A percentile compares a stretch with the other conserved stretches of the same genome.
These are phyloP conservation scores for Leptura quadrifasciata DNA, from an alignment of 2,888 invertebrate genomes.

Conservation along the genomic window DNA sequence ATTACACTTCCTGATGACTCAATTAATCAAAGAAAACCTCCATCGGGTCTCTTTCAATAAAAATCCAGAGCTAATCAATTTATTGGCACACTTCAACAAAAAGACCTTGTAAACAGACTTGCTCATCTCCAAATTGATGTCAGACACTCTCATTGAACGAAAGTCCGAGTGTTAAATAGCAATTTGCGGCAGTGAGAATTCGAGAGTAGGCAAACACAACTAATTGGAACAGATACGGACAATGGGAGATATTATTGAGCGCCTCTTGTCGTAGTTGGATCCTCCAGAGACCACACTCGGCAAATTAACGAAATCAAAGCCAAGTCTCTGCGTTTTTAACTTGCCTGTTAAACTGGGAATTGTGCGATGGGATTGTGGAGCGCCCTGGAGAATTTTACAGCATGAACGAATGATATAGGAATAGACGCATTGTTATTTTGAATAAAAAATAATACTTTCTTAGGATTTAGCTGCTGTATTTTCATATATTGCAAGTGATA, in stretches of 20 bases:
- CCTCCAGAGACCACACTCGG: slow-evolving; percentile 30
- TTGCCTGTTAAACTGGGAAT: slow-evolving; percentile 14
- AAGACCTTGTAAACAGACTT: slow-evolving; percentile 23
- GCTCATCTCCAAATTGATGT: slow-evolving; percentile 34
- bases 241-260: slow-evolving; percentile 43
- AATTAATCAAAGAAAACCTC: slow-evolving; percentile 28
- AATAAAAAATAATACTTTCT: background rate
- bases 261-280: slow-evolving; percentile 32
- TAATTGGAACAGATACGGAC: slow-evolving; percentile 49
- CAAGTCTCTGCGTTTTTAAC: slow-evolving; percentile 32
- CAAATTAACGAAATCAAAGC: slow-evolving; percentile 49
- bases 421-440: background rate
- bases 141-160: slow-evolving; percentile 28
- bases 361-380: background rate
- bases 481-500: too few species aligned
- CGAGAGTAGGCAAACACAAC: slow-evolving; percentile 47
- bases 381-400: background rate
- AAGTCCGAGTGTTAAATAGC: slow-evolving; percentile 42
- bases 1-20: background rate
- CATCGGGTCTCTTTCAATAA: slow-evolving; percentile 15
- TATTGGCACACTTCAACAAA: slow-evolving; percentile 31
- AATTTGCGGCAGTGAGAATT: slow-evolving; percentile 46
- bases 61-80: slow-evolving; percentile 34
- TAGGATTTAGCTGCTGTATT: too few species aligned
- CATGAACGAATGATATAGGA: background rate